Conservation (phyloP, 2,113 vertebrate species). For the Chamaetylas fuelleborni region DNA sequence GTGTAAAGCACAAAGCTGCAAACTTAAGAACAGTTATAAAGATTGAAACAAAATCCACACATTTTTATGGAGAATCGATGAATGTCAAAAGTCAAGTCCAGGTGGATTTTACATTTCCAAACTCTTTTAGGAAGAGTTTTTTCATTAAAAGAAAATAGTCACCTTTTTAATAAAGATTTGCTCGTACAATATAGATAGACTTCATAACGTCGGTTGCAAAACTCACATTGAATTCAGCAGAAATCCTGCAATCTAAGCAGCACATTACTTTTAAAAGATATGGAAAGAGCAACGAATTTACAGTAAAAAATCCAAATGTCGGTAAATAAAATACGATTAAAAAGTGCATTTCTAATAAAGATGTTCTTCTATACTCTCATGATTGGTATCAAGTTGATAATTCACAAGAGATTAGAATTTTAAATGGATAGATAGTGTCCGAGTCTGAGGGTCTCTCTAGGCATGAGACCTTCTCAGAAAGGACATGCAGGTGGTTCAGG, state of each 20-base stretch:
- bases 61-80: not conserved
- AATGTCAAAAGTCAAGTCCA: not conserved
- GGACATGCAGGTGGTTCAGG: no score
- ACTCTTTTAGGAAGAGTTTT: not conserved
- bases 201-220: not conserved
- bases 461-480: no score
- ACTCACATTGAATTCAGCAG: not conserved
- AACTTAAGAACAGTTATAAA: not conserved
- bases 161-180: not conserved
- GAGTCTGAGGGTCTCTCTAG: no score
- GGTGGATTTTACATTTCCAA: not conserved
- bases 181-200: not conserved
- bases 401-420: not conserved
- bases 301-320: not conserved
- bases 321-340: not conserved
- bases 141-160: not conserved
- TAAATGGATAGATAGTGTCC: not conserved
- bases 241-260: not conserved
- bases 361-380: not conserved
- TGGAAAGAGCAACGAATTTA: not conserved
- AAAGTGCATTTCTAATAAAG: not conserved
- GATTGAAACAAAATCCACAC: accelerated
- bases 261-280: not conserved
- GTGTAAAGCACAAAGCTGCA: not conserved
- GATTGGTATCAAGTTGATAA: not conserved